phyloP scores from a whole-genome alignment of 2,888 invertebrate genomes.

The Drosophila ustulata region DNA sequence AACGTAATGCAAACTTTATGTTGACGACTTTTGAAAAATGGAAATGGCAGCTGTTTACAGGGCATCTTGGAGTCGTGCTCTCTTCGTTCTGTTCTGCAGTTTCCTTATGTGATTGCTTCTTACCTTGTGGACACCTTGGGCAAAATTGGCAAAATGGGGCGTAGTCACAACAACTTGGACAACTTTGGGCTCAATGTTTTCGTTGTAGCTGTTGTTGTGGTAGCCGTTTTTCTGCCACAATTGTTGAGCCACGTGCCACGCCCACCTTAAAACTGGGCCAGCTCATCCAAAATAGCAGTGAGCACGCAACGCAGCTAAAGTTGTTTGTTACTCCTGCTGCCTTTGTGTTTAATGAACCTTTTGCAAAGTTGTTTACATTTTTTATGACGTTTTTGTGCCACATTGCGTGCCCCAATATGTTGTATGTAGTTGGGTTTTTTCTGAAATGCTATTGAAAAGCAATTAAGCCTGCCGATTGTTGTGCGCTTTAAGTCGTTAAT shows the following conservation, averaged over 20 bases:
- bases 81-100: conserved; percentile 19
- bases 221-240: conserved; percentile 39
- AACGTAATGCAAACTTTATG: no score
- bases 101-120: conserved; percentile 44
- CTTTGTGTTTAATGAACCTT: conserved; percentile 64
- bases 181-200: conserved; percentile 26
- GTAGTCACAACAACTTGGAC: conserved; percentile 43
- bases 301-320: conserved; percentile 62
- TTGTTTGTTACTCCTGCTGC: conserved; percentile 8
- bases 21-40: no score
- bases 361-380: conserved; percentile 66
- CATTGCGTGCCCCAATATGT: conserved; percentile 46
- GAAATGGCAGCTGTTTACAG: background rate
- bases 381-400: conserved; percentile 57
- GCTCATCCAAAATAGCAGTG: conserved; percentile 64
- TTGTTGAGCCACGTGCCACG: conserved; percentile 55
- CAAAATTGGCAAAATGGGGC: conserved; percentile 44
- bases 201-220: conserved; percentile 7
- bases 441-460: conserved; percentile 61
- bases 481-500: conserved; percentile 35
- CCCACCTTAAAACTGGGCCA: conserved; percentile 63
- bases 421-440: conserved; percentile 14
- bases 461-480: conserved; percentile 53
- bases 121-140: conserved; percentile 46
- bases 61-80: background rate